phyloP scores from a whole-genome alignment of 2,888 invertebrate species.

The Drosophila hawaiiensis region DNA sequence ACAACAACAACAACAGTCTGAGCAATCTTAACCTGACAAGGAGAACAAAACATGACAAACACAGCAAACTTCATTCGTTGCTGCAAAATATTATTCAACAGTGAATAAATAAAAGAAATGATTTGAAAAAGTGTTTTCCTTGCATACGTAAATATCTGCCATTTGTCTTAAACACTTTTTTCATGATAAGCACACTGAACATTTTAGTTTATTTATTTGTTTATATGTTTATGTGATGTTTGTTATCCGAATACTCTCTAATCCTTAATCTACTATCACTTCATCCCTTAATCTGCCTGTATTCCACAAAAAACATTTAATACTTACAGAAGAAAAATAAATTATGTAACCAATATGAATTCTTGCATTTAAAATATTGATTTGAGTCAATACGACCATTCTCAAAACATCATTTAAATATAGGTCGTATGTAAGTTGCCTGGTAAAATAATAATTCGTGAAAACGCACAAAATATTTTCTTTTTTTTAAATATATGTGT shows the following conservation, averaged over 20 bases:
- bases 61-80: conserved; percentile 43
- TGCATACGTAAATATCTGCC: neutral
- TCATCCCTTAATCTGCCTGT: neutral
- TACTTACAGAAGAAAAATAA: no score
- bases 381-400: neutral
- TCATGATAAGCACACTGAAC: neutral
- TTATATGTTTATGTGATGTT: neutral
- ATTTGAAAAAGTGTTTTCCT: neutral
- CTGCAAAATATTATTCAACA: conserved; percentile 14
- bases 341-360: no score
- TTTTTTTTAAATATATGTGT: neutral
- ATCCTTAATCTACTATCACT: neutral
- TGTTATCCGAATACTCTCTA: neutral
- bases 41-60: conserved; percentile 41
- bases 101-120: neutral
- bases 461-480: neutral
- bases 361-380: neutral
- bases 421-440: neutral
- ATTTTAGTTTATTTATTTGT: neutral
- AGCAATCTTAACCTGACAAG: conserved; percentile 17
- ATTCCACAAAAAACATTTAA: neutral
- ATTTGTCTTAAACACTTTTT: neutral
- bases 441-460: neutral
- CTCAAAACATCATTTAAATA: neutral
- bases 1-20: neutral